phyloP scores from a whole-genome alignment of 2,113 vertebrate genomes.

The Cyanistes caeruleus region DNA sequence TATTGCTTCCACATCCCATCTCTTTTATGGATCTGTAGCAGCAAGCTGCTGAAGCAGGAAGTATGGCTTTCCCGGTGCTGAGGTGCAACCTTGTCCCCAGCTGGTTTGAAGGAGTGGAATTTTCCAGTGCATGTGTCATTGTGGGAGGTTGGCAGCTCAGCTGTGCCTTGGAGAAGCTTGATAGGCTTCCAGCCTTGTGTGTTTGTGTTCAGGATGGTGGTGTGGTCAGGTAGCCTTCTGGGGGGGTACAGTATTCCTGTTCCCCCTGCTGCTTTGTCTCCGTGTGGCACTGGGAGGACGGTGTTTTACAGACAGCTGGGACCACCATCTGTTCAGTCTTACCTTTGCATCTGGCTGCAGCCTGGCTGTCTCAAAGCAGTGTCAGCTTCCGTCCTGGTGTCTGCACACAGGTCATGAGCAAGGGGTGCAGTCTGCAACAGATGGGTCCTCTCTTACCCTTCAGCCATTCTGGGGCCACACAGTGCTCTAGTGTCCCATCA shows the following conservation, averaged over 20 bases:
- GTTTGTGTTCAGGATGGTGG: background rate
- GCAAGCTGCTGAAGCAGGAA: slow-evolving; percentile 35
- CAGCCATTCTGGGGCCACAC: background rate
- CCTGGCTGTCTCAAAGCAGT: background rate
- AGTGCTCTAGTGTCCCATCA: background rate
- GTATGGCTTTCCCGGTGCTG: background rate
- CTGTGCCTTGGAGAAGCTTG: background rate
- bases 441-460: background rate
- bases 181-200: accelerated
- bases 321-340: slow-evolving; percentile 18
- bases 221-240: background rate
- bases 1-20: slow-evolving; percentile 6
- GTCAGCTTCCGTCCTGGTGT: background rate
- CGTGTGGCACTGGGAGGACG: accelerated
- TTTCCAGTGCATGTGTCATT: background rate
- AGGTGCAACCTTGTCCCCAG: background rate
- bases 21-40: background rate
- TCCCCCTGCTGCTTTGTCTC: background rate
- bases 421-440: background rate
- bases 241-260: background rate
- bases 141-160: background rate
- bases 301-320: background rate
- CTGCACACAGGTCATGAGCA: background rate
- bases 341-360: background rate
- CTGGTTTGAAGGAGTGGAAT: slow-evolving; percentile 2